These are phyloP conservation scores for Yponomeuta malinellus DNA, from an alignment of 2,888 invertebrate species.

Conservation along the genomic window DNA sequence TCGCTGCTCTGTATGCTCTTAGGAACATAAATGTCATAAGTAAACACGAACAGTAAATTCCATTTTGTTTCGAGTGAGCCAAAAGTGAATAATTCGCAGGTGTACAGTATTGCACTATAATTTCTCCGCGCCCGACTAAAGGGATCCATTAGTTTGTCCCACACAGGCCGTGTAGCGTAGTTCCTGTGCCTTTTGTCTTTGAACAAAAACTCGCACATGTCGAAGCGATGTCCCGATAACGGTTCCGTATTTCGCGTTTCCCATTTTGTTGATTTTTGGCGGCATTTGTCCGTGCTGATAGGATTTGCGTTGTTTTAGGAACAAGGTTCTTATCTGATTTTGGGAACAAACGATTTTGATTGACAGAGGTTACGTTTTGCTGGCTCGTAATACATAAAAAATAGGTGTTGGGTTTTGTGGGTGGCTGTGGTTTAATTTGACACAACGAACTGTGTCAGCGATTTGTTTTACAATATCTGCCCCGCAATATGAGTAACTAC, in stretches of 20 bases:
- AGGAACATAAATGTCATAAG: too few relatives aligned
- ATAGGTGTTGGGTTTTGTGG: too few relatives aligned
- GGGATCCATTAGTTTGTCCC: constrained; percentile 11
- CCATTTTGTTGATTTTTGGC: constrained; percentile 7
- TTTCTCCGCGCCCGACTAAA: constrained; percentile 1
- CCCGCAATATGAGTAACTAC: too few relatives aligned
- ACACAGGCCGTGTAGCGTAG: constrained; percentile 15
- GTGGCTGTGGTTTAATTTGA: background rate
- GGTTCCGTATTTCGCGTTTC: constrained; percentile 5
- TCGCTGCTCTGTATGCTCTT: too few relatives aligned
- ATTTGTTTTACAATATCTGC: too few relatives aligned
- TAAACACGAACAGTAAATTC: too few relatives aligned
- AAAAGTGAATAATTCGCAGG: too few relatives aligned
- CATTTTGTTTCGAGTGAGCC: too few relatives aligned
- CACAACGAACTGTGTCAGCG: too few relatives aligned
- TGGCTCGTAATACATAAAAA: background rate
- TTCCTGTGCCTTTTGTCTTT: constrained; percentile 18
- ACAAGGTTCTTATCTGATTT: background rate
- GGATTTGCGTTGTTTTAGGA: background rate
- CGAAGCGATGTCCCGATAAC: constrained; percentile 10
- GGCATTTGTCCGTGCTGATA: constrained; percentile 4
- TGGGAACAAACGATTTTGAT: background rate
- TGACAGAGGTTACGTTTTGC: background rate
- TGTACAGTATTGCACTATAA: constrained; percentile 1
- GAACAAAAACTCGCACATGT: constrained; percentile 13